phyloP scores from a whole-genome alignment of 2,113 vertebrate species.

The Condylura cristata region DNA sequence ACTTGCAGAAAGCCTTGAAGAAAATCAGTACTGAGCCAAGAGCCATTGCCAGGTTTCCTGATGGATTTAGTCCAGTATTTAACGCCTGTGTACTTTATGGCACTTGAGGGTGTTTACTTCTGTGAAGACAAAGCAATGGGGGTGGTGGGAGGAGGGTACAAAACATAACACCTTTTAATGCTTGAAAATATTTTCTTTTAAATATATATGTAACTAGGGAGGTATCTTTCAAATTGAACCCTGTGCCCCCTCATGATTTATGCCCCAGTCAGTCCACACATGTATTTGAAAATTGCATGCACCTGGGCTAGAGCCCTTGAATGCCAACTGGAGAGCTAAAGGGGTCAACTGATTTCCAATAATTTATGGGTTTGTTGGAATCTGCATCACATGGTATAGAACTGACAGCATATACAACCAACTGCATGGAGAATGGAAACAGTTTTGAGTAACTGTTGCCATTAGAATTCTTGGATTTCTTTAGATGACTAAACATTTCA shows the following conservation, averaged over 20 bases:
- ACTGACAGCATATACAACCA: neutral
- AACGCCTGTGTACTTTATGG: neutral
- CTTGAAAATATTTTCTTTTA: constrained; percentile 8
- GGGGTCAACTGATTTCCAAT: constrained; percentile 17
- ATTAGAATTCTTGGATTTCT: constrained; percentile 33
- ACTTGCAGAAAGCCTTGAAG: constrained; percentile 29
- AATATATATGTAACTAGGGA: constrained; percentile 37
- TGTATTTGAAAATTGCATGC: constrained; percentile 2
- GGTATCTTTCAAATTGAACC: neutral
- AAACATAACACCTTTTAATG: constrained; percentile 18
- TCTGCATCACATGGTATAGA: neutral
- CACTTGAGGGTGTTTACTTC: constrained; percentile 14
- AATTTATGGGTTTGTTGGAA: constrained; percentile 39
- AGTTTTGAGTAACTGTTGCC: neutral
- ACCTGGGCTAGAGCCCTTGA: neutral
- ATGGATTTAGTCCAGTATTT: constrained; percentile 32
- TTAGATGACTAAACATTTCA: constrained; percentile 25
- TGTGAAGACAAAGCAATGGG: neutral
- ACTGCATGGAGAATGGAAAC: neutral
- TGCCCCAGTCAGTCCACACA: neutral
- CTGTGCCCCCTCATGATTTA: neutral
- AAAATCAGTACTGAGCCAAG: constrained; percentile 36
- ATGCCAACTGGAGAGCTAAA: constrained; percentile 9
- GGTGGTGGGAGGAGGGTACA: neutral
- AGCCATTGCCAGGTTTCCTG: constrained; percentile 33